Evolutionary conservation across 1,140 invertebrate species (phyloP).

Genomic region (Samia ricini): DNA sequence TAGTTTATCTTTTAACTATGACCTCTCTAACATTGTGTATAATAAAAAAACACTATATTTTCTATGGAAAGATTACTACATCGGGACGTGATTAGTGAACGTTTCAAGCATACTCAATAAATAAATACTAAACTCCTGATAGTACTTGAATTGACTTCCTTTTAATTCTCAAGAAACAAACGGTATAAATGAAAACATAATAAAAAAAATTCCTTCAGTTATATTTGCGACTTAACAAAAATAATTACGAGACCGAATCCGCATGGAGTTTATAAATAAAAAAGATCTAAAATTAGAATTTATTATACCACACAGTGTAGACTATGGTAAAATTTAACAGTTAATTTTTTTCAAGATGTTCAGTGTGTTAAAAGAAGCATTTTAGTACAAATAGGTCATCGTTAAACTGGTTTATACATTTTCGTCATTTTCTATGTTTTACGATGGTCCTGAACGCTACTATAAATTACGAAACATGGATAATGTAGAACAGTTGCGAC

Average conservation of each 20-base stretch:
- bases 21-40: too few relatives aligned
- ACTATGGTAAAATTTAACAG: background rate
- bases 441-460: background rate
- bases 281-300: too few relatives aligned
- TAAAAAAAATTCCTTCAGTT: too few relatives aligned
- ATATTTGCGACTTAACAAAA: too few relatives aligned
- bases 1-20: background rate
- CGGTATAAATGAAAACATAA: too few relatives aligned
- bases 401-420: background rate
- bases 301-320: too few relatives aligned
- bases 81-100: background rate
- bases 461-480: background rate
- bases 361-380: background rate
- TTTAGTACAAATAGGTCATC: background rate
- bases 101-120: too few relatives aligned
- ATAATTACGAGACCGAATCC: too few relatives aligned
- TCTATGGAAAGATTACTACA: background rate
- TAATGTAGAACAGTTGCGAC: background rate
- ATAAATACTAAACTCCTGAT: too few relatives aligned
- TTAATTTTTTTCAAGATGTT: background rate
- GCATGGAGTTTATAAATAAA: too few relatives aligned
- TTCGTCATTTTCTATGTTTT: slow-evolving; percentile 4
- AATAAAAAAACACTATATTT: background rate
- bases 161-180: too few relatives aligned
- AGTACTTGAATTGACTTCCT: too few relatives aligned